Evolutionary conservation across 1,140 invertebrate genomes (phyloP).

Genomic region (Eurytemora carolleeae): DNA sequence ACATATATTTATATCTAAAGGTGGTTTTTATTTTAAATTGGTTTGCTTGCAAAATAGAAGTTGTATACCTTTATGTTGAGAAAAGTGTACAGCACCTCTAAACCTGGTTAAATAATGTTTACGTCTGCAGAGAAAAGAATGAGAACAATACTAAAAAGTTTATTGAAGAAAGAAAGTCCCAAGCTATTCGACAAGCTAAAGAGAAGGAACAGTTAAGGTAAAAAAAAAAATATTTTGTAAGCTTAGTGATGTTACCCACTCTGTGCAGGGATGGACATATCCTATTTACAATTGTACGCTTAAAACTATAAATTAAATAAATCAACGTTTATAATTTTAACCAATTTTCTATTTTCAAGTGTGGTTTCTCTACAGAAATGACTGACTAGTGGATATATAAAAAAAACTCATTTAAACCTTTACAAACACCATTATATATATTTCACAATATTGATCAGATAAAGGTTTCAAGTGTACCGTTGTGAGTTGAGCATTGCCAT

Average conservation of each 20-base stretch:
- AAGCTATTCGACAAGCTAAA: constrained; percentile 69
- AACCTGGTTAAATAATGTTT: neutral
- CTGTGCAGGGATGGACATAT: too few species aligned
- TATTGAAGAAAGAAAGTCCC: constrained; percentile 76
- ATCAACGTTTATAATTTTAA: neutral
- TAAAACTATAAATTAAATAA: neutral
- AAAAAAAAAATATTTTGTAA: constrained; percentile 72
- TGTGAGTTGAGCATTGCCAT: too few species aligned
- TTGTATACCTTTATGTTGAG: too few species aligned
- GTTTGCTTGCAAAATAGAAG: too few species aligned
- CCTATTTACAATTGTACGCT: too few species aligned
- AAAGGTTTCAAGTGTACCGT: too few species aligned
- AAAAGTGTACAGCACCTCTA: too few species aligned
- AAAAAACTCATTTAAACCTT: too few species aligned
- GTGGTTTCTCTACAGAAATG: too few species aligned
- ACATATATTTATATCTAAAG: neutral
- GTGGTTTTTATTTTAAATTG: neutral
- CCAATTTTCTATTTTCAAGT: neutral
- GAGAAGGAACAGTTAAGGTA: constrained; percentile 88
- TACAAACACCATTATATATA: too few species aligned
- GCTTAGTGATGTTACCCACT: constrained; percentile 30
- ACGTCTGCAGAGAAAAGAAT: constrained; percentile 57
- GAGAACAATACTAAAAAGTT: constrained; percentile 99
- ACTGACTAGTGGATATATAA: too few species aligned
- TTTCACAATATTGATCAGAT: too few species aligned